Conservation (phyloP, 2,797 vertebrate species). For the Argyrosomus regius region DNA sequence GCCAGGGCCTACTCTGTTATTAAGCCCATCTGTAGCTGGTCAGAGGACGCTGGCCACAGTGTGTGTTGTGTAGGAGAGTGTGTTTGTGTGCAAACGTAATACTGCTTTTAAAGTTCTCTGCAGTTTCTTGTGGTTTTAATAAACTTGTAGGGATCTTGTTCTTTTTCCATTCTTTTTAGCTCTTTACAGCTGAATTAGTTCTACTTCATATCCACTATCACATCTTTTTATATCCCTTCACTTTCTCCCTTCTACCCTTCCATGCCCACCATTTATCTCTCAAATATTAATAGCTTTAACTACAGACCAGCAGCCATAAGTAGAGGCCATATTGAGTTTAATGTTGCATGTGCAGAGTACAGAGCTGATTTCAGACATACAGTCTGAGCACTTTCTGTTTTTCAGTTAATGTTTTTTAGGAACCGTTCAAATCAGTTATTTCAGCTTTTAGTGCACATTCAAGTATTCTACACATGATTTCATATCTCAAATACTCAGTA, state of each 20-base stretch:
- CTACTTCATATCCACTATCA: not conserved
- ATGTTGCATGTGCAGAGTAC: not conserved
- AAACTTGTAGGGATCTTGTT: constrained; percentile 1
- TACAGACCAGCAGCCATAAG: constrained; percentile 36
- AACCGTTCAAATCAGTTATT: not conserved
- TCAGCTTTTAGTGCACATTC: not conserved
- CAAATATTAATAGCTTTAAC: constrained; percentile 45
- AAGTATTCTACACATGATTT: no score
- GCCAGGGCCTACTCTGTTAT: constrained; percentile 73
- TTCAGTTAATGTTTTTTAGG: not conserved
- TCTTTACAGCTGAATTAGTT: not conserved
- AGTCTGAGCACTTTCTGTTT: not conserved
- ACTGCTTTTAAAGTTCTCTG: constrained; percentile 22
- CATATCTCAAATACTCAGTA: no score
- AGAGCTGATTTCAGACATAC: not conserved
- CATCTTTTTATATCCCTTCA: not conserved
- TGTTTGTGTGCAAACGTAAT: constrained; percentile 3
- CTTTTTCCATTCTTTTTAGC: not conserved
- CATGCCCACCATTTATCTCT: not conserved
- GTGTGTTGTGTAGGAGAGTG: constrained; percentile 21
- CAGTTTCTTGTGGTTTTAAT: constrained; percentile 10
- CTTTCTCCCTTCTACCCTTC: not conserved
- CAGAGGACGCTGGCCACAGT: constrained; percentile 24
- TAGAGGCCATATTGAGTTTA: constrained; percentile 5
- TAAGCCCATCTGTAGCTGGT: constrained; percentile 67